Evolutionary conservation across 2,888 invertebrate genomes (phyloP).

Genomic region (Eilema depressum): DNA sequence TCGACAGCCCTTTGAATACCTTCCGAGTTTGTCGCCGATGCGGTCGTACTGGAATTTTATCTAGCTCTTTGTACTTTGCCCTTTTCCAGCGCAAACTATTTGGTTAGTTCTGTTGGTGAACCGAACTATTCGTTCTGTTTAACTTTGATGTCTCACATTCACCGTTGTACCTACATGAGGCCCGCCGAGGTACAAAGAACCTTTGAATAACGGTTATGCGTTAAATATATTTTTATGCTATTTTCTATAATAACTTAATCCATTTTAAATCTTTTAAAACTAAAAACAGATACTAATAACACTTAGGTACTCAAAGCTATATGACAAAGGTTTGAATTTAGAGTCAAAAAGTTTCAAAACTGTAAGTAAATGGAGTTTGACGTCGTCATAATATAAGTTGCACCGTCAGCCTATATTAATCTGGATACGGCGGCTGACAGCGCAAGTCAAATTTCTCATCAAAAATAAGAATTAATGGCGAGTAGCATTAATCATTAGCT

Average conservation of each 20-base stretch:
- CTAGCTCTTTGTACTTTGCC: slow-evolving; percentile 84
- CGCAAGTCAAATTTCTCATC: slow-evolving; percentile 87
- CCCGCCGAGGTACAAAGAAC: slow-evolving; percentile 16
- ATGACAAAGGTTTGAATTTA: not conserved
- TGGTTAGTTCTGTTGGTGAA: slow-evolving; percentile 76
- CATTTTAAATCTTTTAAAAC: slow-evolving; percentile 3
- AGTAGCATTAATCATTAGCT: slow-evolving; percentile 85
- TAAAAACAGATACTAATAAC: not conserved
- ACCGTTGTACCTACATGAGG: slow-evolving; percentile 16
- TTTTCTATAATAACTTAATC: not conserved
- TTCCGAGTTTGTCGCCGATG: slow-evolving; percentile 83
- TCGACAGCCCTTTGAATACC: slow-evolving; percentile 80
- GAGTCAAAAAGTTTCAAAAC: slow-evolving; percentile 26
- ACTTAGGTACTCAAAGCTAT: not conserved
- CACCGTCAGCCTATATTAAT: slow-evolving; percentile 86
- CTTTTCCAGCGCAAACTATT: slow-evolving; percentile 82
- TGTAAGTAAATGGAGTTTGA: slow-evolving; percentile 50
- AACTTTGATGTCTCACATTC: slow-evolving; percentile 71
- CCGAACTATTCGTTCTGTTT: slow-evolving; percentile 75
- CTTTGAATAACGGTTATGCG: slow-evolving; percentile 23
- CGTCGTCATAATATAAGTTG: slow-evolving; percentile 79
- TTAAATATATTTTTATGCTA: slow-evolving; percentile 24
- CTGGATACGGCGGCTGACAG: slow-evolving; percentile 85
- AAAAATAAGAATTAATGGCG: slow-evolving; percentile 87
- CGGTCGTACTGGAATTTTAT: slow-evolving; percentile 83